Percentiles rank a stretch among this genome's conserved stretches.
Evolutionary conservation across 2,888 invertebrate genomes (phyloP).

Genomic region (Eupithecia subfuscata): DNA sequence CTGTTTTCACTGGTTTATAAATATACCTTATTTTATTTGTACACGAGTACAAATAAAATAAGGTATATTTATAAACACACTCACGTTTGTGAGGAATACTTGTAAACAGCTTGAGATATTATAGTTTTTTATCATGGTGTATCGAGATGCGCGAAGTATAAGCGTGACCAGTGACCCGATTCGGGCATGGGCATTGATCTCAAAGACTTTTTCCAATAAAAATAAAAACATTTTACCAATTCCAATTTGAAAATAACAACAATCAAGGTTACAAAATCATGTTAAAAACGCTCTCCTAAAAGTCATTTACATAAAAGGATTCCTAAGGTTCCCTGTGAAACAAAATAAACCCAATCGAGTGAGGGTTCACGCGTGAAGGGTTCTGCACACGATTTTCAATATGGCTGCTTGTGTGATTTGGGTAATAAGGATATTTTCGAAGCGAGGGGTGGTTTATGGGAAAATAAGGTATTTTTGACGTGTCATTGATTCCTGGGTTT

Average conservation of each 20-base stretch:
- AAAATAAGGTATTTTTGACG: conserved; percentile 18
- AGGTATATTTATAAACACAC: no score
- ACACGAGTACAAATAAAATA: no score
- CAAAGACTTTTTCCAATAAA: no score
- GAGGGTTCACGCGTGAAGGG: conserved; percentile 29
- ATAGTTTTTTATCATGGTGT: background rate
- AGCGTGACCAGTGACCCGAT: no score
- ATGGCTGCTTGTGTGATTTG: conserved; percentile 28
- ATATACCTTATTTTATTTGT: no score
- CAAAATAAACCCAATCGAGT: conserved; percentile 34
- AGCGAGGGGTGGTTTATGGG: conserved; percentile 17
- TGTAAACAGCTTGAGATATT: background rate
- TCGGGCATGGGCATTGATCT: background rate
- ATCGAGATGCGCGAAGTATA: background rate
- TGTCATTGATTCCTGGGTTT: conserved; percentile 9
- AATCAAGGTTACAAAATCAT: background rate
- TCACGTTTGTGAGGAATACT: no score
- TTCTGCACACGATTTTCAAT: conserved; percentile 29
- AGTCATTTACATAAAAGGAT: conserved; percentile 8
- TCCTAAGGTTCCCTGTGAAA: conserved; percentile 19
- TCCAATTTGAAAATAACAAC: background rate
- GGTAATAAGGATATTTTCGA: conserved; percentile 28
- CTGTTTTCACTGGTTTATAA: background rate
- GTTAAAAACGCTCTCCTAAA: conserved; percentile 1
- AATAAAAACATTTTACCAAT: background rate